phyloP scores from a whole-genome alignment of 2,113 vertebrate genomes.

The Rhabdomys dilectus region DNA sequence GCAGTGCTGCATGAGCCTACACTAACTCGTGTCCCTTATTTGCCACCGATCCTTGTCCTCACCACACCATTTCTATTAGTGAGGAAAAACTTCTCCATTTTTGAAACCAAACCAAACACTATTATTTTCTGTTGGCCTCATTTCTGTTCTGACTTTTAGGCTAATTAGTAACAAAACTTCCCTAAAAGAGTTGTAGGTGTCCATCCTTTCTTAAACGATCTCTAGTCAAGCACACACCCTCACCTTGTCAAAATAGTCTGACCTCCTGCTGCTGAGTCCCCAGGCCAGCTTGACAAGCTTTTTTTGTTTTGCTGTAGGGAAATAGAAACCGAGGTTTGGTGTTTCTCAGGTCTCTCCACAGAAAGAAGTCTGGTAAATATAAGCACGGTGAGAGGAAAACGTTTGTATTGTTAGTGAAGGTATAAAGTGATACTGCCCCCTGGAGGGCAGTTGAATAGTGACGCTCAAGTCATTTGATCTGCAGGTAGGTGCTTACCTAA shows the following conservation, averaged over 20 bases:
- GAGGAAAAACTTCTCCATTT: background rate
- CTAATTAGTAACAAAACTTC: background rate
- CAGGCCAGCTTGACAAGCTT: background rate
- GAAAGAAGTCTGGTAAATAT: background rate
- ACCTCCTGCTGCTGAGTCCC: background rate
- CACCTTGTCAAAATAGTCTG: background rate
- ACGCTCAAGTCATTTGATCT: background rate
- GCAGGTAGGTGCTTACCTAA: background rate
- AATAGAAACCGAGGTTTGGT: background rate
- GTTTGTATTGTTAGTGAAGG: background rate
- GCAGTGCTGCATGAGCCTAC: too few species aligned
- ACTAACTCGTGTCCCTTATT: background rate
- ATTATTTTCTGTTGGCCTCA: background rate
- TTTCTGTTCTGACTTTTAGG: background rate
- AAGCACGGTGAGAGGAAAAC: background rate
- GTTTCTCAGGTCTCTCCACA: background rate
- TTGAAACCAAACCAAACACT: background rate
- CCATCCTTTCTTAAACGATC: too few species aligned
- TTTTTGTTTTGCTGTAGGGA: background rate
- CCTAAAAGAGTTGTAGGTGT: background rate
- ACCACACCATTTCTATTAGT: background rate
- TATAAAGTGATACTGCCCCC: background rate
- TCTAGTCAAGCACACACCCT: background rate
- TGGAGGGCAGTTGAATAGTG: background rate
- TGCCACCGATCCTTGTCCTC: background rate